These are phyloP conservation scores for Apostichopus leukothele DNA, from an alignment of 53 echinoderm and acorn worm species.

Conservation along the genomic window DNA sequence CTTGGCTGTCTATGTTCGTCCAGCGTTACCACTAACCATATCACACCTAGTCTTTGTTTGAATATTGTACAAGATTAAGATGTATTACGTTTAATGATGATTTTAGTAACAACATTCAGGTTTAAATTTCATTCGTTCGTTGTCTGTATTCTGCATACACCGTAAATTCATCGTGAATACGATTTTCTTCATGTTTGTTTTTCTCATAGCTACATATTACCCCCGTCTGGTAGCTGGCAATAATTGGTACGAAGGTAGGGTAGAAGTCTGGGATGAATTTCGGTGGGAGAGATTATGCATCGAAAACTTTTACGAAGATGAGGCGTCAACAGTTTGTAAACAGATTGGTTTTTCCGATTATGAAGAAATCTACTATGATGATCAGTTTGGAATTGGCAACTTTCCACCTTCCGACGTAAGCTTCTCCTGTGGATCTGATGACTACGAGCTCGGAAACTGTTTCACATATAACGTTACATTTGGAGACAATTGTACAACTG, in stretches of 20 bases:
- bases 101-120: not conserved
- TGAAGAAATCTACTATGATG: not conserved
- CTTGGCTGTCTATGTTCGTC: too few species aligned
- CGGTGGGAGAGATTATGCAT: slow-evolving; percentile 10
- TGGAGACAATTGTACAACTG: too few species aligned
- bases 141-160: not conserved
- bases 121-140: not conserved
- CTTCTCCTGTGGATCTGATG: not conserved
- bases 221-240: slow-evolving; percentile 9
- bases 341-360: not conserved
- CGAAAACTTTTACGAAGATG: not conserved
- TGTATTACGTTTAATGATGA: not conserved
- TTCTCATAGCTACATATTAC: not conserved
- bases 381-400: not conserved
- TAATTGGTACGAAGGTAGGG: not conserved
- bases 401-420: not conserved
- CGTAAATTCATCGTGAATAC: not conserved
- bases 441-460: not conserved
- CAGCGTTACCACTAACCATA: too few species aligned
- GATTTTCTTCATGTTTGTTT: not conserved
- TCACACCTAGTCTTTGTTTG: not conserved
- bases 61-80: not conserved
- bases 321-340: slow-evolving; percentile 4
- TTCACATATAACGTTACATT: not conserved
- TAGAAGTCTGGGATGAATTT: slow-evolving; percentile 2